Conservation (phyloP, 1,140 invertebrate species). For the Drosophila jambulina region DNA sequence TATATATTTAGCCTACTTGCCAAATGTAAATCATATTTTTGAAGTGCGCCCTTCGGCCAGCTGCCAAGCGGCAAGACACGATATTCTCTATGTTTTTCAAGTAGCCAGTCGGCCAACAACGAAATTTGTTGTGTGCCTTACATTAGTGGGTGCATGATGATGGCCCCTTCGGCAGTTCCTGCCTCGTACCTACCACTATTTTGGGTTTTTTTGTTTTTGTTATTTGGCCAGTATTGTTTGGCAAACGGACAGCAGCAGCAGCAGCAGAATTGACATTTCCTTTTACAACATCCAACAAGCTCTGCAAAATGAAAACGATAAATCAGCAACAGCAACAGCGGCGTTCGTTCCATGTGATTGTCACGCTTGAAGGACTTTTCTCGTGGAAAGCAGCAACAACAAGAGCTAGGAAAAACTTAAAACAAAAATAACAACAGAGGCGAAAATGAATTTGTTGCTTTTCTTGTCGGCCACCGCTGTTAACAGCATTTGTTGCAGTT, state of each 20-base stretch:
- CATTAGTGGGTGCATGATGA: slow-evolving; percentile 59
- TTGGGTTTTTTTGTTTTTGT: slow-evolving; percentile 29
- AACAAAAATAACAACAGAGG: slow-evolving; percentile 62
- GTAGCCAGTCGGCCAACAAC: slow-evolving; percentile 32
- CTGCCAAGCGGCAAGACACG: slow-evolving; percentile 33
- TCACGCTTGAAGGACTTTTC: slow-evolving; percentile 82
- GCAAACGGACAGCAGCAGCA: slow-evolving; percentile 63
- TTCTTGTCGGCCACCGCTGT: slow-evolving; percentile 78
- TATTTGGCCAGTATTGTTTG: slow-evolving; percentile 61
- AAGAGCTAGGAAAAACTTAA: slow-evolving; percentile 52
- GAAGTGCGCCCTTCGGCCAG: slow-evolving; percentile 35
- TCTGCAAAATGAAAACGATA: slow-evolving; percentile 82
- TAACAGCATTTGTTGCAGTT: slow-evolving; percentile 70
- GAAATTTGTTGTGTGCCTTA: slow-evolving; percentile 77
- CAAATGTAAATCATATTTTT: slow-evolving; percentile 20
- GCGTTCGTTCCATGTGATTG: slow-evolving; percentile 76
- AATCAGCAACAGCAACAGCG: slow-evolving; percentile 67
- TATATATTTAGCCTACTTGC: slow-evolving; percentile 4
- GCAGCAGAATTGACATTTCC: slow-evolving; percentile 80
- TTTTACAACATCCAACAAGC: slow-evolving; percentile 81
- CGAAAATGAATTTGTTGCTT: slow-evolving; percentile 83
- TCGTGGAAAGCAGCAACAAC: slow-evolving; percentile 58
- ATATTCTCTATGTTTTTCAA: slow-evolving; percentile 30
- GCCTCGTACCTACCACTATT: slow-evolving; percentile 7
- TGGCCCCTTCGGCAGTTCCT: background rate